Evolutionary conservation across 2,113 vertebrate genomes (phyloP).

Genomic region (Eonycteris spelaea): DNA sequence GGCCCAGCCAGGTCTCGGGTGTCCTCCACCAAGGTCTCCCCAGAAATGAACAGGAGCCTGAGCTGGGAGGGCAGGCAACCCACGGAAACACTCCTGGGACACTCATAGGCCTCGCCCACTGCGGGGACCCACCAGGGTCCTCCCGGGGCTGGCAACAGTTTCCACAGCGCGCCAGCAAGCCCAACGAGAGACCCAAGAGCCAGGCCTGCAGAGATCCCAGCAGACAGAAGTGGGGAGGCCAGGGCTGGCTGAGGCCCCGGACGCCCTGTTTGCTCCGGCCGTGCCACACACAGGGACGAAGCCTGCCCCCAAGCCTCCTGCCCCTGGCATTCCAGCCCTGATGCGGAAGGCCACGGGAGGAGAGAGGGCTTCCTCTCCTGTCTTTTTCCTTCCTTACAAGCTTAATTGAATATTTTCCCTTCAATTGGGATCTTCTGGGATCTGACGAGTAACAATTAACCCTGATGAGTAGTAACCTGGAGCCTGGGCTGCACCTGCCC

Average conservation of each 20-base stretch:
- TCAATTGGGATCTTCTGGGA: not conserved
- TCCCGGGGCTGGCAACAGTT: not conserved
- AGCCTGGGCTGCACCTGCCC: not conserved
- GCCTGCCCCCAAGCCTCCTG: not conserved
- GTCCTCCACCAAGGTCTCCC: no score
- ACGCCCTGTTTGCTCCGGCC: not conserved
- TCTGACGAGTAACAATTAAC: not conserved
- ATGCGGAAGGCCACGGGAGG: fast-evolving
- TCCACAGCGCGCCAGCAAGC: not conserved
- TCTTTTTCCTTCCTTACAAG: not conserved
- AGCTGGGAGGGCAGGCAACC: not conserved
- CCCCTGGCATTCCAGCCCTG: not conserved
- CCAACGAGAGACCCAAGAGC: no score
- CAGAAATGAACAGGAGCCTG: not conserved
- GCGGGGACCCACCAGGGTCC: no score
- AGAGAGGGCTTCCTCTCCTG: not conserved
- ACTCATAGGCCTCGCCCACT: not conserved
- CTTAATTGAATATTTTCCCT: not conserved
- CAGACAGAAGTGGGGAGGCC: not conserved
- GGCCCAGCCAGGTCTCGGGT: not conserved
- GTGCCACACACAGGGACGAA: fast-evolving
- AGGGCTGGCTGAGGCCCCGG: not conserved
- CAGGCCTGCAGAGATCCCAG: not conserved
- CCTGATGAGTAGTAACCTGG: not conserved
- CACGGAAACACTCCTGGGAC: not conserved